Percentiles rank a stretch among this genome's conserved stretches.
These are phyloP conservation scores for Apamea sordens DNA, from an alignment of 2,888 invertebrate species.

Conservation along the genomic window DNA sequence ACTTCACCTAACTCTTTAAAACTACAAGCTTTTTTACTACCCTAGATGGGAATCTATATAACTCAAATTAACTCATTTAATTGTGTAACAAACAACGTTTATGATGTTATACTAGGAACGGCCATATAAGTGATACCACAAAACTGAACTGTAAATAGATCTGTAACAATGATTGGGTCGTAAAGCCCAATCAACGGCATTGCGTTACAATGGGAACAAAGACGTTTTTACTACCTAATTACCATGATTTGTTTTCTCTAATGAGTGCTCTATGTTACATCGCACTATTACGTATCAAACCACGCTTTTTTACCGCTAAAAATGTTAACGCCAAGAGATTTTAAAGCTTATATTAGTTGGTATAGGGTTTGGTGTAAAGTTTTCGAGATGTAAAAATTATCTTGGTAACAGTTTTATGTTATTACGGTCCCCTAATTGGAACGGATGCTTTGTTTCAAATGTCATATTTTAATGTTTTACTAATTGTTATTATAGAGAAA, in stretches of 20 bases:
- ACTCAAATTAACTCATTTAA: slow-evolving; percentile 67
- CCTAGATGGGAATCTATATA: slow-evolving; percentile 53
- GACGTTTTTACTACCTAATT: slow-evolving; percentile 87
- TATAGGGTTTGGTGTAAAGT: slow-evolving; percentile 39
- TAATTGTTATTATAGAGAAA: slow-evolving; percentile 66
- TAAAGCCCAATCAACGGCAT: slow-evolving; percentile 85
- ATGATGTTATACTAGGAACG: slow-evolving; percentile 58
- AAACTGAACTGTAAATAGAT: slow-evolving; percentile 82
- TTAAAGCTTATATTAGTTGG: slow-evolving; percentile 42
- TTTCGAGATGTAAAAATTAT: slow-evolving; percentile 25
- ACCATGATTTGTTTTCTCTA: slow-evolving; percentile 89
- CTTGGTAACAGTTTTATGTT: slow-evolving; percentile 77
- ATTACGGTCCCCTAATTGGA: slow-evolving; percentile 84
- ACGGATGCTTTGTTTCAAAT: slow-evolving; percentile 81
- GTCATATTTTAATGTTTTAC: slow-evolving; percentile 74
- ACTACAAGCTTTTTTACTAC: slow-evolving; percentile 19
- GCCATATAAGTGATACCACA: slow-evolving; percentile 51
- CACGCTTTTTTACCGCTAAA: slow-evolving; percentile 10
- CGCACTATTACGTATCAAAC: slow-evolving; percentile 72
- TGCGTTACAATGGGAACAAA: slow-evolving; percentile 84
- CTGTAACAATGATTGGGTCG: slow-evolving; percentile 85
- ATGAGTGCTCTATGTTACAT: slow-evolving; percentile 82
- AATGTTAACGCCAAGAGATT: slow-evolving; percentile 37
- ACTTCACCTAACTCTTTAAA: background rate
- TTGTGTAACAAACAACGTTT: slow-evolving; percentile 65